Conservation (phyloP, 2,888 invertebrate genomes). For the Lamellibrachia columna region DNA sequence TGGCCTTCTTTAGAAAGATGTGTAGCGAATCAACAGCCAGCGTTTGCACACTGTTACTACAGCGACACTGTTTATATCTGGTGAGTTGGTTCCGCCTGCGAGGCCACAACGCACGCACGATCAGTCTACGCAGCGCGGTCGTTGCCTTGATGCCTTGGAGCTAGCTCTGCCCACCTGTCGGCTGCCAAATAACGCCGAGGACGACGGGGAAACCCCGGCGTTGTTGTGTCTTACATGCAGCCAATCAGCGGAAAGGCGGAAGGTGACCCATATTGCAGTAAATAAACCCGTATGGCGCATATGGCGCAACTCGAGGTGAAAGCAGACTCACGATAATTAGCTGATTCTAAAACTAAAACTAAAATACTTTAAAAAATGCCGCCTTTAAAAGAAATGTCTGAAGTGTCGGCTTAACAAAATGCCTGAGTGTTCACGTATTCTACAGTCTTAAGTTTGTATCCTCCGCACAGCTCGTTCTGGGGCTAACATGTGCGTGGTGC, state of each 20-base stretch:
- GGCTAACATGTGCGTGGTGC: no score
- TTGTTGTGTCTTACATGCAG: not conserved
- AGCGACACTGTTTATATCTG: not conserved
- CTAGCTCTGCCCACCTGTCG: not conserved
- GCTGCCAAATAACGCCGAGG: not conserved
- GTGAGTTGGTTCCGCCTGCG: not conserved
- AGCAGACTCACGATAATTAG: not conserved
- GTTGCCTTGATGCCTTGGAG: not conserved
- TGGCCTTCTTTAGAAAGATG: not conserved
- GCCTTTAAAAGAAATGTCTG: no score
- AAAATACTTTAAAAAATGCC: no score
- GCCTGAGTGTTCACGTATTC: no score
- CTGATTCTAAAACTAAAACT: not conserved
- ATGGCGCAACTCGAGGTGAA: not conserved
- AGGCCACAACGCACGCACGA: not conserved
- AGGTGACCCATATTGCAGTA: not conserved
- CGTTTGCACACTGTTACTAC: not conserved
- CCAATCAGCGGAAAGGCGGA: not conserved
- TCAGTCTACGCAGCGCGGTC: not conserved
- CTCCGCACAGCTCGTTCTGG: no score
- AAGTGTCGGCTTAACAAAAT: no score
- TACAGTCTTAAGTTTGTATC: no score
- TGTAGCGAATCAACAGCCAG: not conserved
- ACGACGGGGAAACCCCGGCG: not conserved
- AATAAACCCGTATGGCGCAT: not conserved